Evolutionary conservation across 2,797 vertebrate species (phyloP).

Genomic region (Corythornis leucogaster): DNA sequence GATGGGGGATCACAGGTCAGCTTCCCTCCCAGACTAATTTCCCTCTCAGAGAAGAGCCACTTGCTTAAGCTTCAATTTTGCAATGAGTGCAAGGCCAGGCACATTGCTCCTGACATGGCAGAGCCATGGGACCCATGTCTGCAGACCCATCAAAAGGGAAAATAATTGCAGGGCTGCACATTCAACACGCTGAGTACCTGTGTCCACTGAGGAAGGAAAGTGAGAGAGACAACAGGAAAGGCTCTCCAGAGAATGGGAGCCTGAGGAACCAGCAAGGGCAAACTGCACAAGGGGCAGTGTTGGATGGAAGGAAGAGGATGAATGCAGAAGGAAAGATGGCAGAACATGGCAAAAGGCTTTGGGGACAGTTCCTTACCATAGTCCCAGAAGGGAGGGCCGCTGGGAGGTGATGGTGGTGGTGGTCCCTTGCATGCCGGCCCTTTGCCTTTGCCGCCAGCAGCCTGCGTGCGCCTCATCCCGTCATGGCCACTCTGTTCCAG

Average conservation of each 20-base stretch:
- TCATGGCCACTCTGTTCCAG: neutral
- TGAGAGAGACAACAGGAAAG: neutral
- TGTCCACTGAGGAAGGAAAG: neutral
- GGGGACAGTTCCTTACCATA: constrained; percentile 68
- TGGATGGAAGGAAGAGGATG: neutral
- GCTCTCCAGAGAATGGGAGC: neutral
- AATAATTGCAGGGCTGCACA: neutral
- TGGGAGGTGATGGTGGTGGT: neutral
- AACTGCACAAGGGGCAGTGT: neutral
- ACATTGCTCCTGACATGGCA: neutral
- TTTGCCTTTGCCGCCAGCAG: neutral
- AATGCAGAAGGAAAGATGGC: neutral
- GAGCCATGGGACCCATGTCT: rapidly evolving
- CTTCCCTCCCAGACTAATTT: neutral
- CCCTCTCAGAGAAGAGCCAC: neutral
- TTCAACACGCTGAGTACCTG: rapidly evolving
- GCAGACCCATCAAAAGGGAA: neutral
- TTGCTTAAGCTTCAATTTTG: neutral
- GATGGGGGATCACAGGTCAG: neutral
- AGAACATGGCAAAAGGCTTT: neutral
- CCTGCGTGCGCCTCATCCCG: neutral
- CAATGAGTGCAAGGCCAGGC: neutral
- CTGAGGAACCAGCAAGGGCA: neutral
- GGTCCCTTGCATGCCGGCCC: neutral
- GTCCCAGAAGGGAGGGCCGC: constrained; percentile 42